Conservation (phyloP, 2,888 invertebrate genomes). For the Empis livida region DNA sequence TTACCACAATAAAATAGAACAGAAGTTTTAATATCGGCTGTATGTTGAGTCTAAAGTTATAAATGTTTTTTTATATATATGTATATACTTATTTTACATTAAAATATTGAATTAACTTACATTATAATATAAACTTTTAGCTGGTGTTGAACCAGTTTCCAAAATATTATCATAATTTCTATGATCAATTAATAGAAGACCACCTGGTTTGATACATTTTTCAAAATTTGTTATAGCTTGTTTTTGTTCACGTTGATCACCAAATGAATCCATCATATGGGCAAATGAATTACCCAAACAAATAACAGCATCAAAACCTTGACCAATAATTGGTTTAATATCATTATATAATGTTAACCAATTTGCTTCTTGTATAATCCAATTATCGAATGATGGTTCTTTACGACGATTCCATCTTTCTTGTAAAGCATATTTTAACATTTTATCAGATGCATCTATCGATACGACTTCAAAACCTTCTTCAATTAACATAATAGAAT, state of each 20-base stretch:
- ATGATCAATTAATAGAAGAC: conserved; percentile 74
- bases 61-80: no score
- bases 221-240: conserved; percentile 69
- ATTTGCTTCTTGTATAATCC: conserved; percentile 87
- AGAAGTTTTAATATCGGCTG: conserved; percentile 73
- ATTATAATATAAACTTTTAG: conserved; percentile 79
- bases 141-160: conserved; percentile 59
- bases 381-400: conserved; percentile 64
- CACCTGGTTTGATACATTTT: conserved; percentile 71
- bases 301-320: conserved; percentile 75
- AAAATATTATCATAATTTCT: conserved; percentile 79
- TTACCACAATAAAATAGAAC: conserved; percentile 66
- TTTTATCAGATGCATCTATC: conserved; percentile 83
- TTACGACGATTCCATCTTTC: conserved; percentile 72
- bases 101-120: conserved; percentile 42
- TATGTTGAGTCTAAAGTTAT: conserved; percentile 54
- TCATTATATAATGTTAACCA: conserved; percentile 73
- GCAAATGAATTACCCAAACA: conserved; percentile 87
- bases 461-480: conserved; percentile 79
- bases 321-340: conserved; percentile 44
- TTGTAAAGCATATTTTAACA: conserved; percentile 80
- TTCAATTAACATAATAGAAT: conserved; percentile 76
- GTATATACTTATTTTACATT: neutral
- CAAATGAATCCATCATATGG: conserved; percentile 67
- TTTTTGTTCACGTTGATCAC: conserved; percentile 68